Conservation (phyloP, 2,888 invertebrate species). For the Achlya flavicornis region DNA sequence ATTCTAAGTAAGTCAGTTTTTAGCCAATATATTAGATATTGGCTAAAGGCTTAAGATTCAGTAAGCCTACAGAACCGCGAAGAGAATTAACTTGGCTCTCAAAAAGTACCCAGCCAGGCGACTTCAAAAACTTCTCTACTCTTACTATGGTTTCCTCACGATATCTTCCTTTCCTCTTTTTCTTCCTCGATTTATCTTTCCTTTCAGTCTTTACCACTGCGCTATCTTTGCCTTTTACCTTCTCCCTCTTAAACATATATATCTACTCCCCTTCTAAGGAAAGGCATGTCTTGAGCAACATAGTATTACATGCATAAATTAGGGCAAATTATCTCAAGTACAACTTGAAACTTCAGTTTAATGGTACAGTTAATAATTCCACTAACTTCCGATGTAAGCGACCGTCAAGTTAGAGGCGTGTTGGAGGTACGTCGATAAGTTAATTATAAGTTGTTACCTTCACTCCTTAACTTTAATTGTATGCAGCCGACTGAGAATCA, state of each 20-base stretch:
- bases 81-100: no score
- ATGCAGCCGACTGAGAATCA: neutral
- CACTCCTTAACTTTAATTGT: conserved; percentile 5
- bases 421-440: conserved; percentile 31
- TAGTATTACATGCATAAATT: neutral
- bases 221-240: no score
- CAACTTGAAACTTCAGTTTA: conserved; percentile 26
- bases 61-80: no score
- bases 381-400: conserved; percentile 29
- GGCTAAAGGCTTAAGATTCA: no score
- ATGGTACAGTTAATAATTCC: conserved; percentile 27
- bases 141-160: no score
- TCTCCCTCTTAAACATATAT: neutral
- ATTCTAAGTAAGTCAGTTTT: no score
- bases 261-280: neutral
- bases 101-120: no score
- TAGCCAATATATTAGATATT: no score
- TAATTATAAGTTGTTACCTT: conserved; percentile 34
- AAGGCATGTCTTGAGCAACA: neutral
- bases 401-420: conserved; percentile 16
- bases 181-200: no score
- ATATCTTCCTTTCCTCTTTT: no score
- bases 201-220: no score
- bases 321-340: conserved; percentile 14
- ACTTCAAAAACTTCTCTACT: no score